Conservation (phyloP, 2,113 vertebrate species). For the Sisor rabdophorus region DNA sequence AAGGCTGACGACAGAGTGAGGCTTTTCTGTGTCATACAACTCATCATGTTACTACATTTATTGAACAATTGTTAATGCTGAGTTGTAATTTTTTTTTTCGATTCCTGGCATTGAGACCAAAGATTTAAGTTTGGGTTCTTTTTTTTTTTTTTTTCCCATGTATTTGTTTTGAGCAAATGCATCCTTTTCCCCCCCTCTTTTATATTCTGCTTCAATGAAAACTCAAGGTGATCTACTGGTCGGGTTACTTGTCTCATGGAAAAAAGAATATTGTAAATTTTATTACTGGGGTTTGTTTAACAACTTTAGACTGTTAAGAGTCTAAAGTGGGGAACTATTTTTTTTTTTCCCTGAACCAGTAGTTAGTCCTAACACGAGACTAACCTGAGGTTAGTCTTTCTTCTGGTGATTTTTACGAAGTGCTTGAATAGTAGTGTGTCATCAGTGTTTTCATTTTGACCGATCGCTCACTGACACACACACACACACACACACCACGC, state of each 20-base stretch:
- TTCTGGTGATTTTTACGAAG: conserved; percentile 22
- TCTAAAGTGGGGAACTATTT: neutral
- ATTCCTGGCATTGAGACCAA: conserved; percentile 64
- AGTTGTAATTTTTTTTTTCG: conserved; percentile 16
- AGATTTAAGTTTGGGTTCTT: conserved; percentile 67
- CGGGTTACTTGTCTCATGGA: conserved; percentile 26
- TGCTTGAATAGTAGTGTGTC: conserved; percentile 40
- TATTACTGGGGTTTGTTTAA: neutral
- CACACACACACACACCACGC: no score
- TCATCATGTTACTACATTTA: conserved; percentile 29
- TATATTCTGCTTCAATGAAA: conserved; percentile 46
- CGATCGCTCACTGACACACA: conserved; percentile 19
- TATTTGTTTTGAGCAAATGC: conserved; percentile 41
- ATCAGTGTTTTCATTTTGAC: conserved; percentile 29
- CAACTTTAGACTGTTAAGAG: neutral
- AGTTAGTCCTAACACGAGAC: no score
- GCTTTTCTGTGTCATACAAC: conserved; percentile 6
- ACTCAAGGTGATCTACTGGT: conserved; percentile 40
- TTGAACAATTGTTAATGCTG: conserved; percentile 26
- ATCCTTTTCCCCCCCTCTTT: neutral
- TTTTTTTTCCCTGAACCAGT: conserved; percentile 1
- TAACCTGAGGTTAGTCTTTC: conserved; percentile 14
- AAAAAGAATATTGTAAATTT: neutral
- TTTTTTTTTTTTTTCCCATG: conserved; percentile 3
- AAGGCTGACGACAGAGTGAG: conserved; percentile 20